Evolutionary conservation across 2,888 invertebrate genomes (phyloP).

Genomic region (Leucozona laternaria): DNA sequence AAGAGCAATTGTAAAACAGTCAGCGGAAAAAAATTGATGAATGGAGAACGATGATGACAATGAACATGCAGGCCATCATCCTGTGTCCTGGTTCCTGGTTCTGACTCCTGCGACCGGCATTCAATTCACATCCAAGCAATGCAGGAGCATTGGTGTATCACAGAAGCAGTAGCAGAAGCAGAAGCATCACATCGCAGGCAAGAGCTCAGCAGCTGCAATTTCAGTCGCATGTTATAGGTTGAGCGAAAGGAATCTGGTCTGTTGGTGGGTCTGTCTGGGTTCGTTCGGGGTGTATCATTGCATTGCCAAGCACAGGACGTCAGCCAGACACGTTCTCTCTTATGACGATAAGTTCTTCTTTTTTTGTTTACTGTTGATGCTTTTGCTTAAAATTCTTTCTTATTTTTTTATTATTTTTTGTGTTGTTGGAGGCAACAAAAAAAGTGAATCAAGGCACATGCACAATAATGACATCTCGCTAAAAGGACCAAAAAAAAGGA

Average conservation of each 20-base stretch:
- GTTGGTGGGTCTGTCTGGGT: constrained; percentile 13
- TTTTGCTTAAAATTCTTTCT: constrained; percentile 18
- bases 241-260: constrained; percentile 31
- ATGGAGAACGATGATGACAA: constrained; percentile 56
- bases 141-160: constrained; percentile 24
- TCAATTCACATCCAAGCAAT: neutral
- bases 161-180: constrained; percentile 47
- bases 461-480: constrained; percentile 60
- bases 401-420: neutral
- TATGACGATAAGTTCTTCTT: constrained; percentile 18
- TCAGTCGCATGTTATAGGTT: constrained; percentile 3
- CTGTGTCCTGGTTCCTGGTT: constrained; percentile 13
- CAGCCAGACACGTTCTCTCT: constrained; percentile 72
- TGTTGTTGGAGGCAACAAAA: neutral
- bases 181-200: too few relatives aligned
- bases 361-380: constrained; percentile 1
- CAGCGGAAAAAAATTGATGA: constrained; percentile 46
- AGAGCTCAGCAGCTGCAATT: constrained; percentile 49
- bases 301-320: constrained; percentile 65
- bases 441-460: constrained; percentile 63
- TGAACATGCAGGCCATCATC: constrained; percentile 42
- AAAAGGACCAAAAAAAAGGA: constrained; percentile 43
- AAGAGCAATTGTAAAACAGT: constrained; percentile 43
- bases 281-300: constrained; percentile 26
- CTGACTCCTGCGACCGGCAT: constrained; percentile 8